Evolutionary conservation across 2,113 vertebrate genomes (phyloP), one percentile per base, ranked within the genome.

Genomic region (Rhabdornis inornatus): DNA sequence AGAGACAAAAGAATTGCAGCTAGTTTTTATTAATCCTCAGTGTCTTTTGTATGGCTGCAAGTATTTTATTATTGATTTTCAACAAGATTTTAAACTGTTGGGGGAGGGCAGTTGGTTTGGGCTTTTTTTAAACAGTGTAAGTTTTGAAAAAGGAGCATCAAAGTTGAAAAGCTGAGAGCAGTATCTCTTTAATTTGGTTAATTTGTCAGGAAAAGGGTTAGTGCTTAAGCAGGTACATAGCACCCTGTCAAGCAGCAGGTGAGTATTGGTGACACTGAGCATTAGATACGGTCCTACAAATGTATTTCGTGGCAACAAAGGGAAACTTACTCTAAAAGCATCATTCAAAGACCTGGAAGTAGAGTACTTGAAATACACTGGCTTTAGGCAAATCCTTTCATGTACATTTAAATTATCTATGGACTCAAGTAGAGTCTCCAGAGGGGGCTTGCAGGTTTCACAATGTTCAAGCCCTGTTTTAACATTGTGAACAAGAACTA

Each of bases 381-480:
- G 47, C 92, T 95, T 90, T 83, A 80, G 83, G 90, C 83, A 63
- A 95, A 88, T 74, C 83, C 79, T 95, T 94, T 94, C 76, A 88
- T 90, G 94, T 90, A 86, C 81, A n/a, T 95, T 96, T 96, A 96
- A 95, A 95, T 95, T 94, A 90, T 96, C 92, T 86, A 90, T 93
- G 83, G 86, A 94, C 80, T 90, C 76, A 70, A 93, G 89, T 21
- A 47, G 80, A 55, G 35, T 94, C 92, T 93, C 94, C 52, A 65
- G 90, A 77, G 86, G 56, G 55, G 39, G 59, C 52, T 92, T 64
- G 50, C 68, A 93, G 52, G 42, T 94, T 95, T 94, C 21, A 0
- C 76, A 23, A 28, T 83, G 79, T 83, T 90, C 68, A 86, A 92
- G 47, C 21, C 64, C 71, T 90, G 68, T 89, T 95, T 92, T 88